phyloP scores from a whole-genome alignment of 2,888 invertebrate species.

The Apotomis capreana region DNA sequence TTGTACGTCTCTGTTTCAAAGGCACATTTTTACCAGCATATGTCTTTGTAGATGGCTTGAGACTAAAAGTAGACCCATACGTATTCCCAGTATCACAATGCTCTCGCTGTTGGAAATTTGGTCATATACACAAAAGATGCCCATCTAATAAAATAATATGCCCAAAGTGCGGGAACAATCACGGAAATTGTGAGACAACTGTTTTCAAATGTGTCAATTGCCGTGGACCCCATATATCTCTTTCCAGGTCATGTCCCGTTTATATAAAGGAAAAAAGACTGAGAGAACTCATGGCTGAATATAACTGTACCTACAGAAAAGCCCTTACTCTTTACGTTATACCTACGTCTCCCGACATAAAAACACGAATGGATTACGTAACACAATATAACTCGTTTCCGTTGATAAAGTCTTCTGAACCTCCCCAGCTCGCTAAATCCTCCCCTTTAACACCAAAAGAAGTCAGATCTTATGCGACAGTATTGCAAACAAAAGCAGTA shows the following conservation, averaged over 20 bases:
- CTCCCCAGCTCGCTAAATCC: neutral
- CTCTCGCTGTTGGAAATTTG: slow-evolving; percentile 24
- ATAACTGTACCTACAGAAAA: slow-evolving; percentile 5
- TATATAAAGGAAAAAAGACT: slow-evolving; percentile 1
- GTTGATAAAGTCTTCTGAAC: neutral
- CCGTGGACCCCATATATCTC: neutral
- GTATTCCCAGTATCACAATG: slow-evolving; percentile 37
- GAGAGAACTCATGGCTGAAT: neutral
- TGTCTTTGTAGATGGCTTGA: slow-evolving; percentile 40
- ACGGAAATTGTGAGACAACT: neutral
- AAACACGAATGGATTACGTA: neutral
- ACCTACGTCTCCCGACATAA: neutral
- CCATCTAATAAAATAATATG: slow-evolving; percentile 41
- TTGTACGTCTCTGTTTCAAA: slow-evolving; percentile 47
- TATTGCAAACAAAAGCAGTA: slow-evolving; percentile 3
- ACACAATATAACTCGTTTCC: neutral
- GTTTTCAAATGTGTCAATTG: slow-evolving; percentile 2
- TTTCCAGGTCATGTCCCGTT: neutral
- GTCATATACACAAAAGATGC: slow-evolving; percentile 41
- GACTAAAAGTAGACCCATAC: slow-evolving; percentile 41
- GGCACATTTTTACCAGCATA: slow-evolving; percentile 37
- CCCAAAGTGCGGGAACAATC: neutral
- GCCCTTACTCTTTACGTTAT: neutral
- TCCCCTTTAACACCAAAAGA: no score
- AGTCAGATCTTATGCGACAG: neutral